phyloP scores from a whole-genome alignment of 2,113 vertebrate species.

The Lathamus discolor region DNA sequence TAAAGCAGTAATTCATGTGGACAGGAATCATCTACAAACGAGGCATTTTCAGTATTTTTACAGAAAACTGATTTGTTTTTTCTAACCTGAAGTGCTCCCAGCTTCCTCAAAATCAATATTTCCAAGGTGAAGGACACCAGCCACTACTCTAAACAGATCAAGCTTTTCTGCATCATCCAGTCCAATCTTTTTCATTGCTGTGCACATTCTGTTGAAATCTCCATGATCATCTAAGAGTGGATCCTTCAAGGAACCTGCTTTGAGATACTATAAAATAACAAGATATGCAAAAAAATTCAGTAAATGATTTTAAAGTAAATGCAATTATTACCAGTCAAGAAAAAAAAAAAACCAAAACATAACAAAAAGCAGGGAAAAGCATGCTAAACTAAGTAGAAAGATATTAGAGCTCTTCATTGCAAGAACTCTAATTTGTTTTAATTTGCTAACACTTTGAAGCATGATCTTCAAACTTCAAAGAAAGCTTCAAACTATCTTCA shows the following conservation, averaged over 20 bases:
- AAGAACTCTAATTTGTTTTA: background rate
- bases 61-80: background rate
- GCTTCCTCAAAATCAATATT: constrained; percentile 99
- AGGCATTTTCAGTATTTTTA: background rate
- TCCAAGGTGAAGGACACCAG: constrained; percentile 94
- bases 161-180: constrained; percentile 92
- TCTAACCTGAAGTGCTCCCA: constrained; percentile 92
- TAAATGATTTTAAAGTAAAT: background rate
- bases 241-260: constrained; percentile 91
- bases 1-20: background rate
- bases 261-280: constrained; percentile 82
- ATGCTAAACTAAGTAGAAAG: background rate
- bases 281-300: background rate
- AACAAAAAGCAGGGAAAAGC: constrained; percentile 1
- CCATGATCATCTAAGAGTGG: constrained; percentile 93
- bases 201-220: constrained; percentile 93
- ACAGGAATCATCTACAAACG: background rate
- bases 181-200: constrained; percentile 97
- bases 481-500: background rate
- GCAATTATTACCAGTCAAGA: background rate
- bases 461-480: background rate
- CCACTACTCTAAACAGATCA: constrained; percentile 94
- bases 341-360: background rate
- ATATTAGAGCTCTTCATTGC: background rate
- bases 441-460: background rate